Conservation (phyloP, 1,140 invertebrate species). For the Drosophila miranda region DNA sequence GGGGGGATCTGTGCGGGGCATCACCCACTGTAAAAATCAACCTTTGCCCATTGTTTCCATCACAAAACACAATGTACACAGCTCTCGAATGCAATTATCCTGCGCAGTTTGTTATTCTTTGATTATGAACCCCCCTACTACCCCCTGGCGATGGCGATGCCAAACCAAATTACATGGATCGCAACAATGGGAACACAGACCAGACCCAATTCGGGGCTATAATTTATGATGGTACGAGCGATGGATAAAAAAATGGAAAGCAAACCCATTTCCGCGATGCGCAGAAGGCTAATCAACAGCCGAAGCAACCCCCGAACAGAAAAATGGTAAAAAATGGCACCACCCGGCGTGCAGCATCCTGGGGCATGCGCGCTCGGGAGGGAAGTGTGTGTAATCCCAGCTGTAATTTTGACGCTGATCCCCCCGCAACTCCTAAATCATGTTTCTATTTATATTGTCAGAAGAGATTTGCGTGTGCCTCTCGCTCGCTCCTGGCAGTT, state of each 20-base stretch:
- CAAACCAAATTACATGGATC: conserved; percentile 74
- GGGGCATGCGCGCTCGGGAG: neutral
- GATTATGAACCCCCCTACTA: conserved; percentile 33
- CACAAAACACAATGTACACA: conserved; percentile 66
- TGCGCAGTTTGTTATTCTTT: conserved; percentile 76
- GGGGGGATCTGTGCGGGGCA: neutral
- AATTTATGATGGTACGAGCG: conserved; percentile 60
- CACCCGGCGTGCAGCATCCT: conserved; percentile 63
- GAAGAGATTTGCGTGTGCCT: conserved; percentile 75
- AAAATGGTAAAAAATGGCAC: conserved; percentile 47
- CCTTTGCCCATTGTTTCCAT: conserved; percentile 59
- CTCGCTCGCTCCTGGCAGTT: conserved; percentile 10
- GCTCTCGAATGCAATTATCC: conserved; percentile 66
- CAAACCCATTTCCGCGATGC: conserved; percentile 75
- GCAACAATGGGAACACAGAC: conserved; percentile 53
- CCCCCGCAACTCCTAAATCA: conserved; percentile 77
- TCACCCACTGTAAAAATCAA: conserved; percentile 43
- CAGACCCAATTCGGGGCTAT: conserved; percentile 57
- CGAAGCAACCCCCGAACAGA: conserved; percentile 49
- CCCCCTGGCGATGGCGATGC: conserved; percentile 34
- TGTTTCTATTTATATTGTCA: conserved; percentile 81
- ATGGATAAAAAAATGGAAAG: conserved; percentile 47
- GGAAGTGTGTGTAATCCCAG: conserved; percentile 68
- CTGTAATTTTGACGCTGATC: conserved; percentile 79
- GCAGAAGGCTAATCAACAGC: conserved; percentile 76